Evolutionary conservation across 2,888 invertebrate genomes (phyloP), one percentile per base, ranked within the genome.

Genomic region (Agrochola circellaris): DNA sequence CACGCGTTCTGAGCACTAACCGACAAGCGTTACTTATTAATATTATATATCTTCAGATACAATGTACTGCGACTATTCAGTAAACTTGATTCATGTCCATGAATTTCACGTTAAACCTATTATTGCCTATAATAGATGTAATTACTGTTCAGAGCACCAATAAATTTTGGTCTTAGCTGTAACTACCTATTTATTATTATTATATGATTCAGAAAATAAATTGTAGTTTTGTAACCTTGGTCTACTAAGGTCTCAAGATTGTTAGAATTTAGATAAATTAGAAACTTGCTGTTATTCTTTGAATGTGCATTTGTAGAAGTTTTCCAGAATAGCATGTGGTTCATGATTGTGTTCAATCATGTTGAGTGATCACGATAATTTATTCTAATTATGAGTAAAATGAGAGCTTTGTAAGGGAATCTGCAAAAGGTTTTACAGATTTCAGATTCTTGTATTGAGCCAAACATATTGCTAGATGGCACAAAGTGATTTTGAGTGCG

Each of bases 1-100:
- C 91, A 91, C 91, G 93, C 88, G 73, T 81, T 79, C 81, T 87
- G 91, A 87, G 76, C 87, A 78, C 85, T 74, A 85, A 85, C 26
- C 58, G 17, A 58, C 58, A 26, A 26, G 83, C 56, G 48, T 26
- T 38, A 66, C 71, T 77, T 75, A 71, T 79, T 77, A 64, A 30
- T 30, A 30, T 30, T 77, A 13, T 58, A 30, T 60, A 61, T 34
- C 11, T 30, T 34, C 9, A 34, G 61, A 34, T 61, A 61, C 66
- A 73, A 75, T 72, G 77, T 71, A 66, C 61, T 51, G 56, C 54
- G 64, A 65, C 51, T 54, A 81, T 81, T 74, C 42, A 48, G 60
- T 61, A 65, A 85, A 79, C 66, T 73, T 73, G 70, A 74, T 68
- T 73, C 70, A 23, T 8, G 51, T 51, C 0, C 51, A 51, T 51